A percentile compares a stretch with the other conserved stretches of the same genome.
phyloP scores from a whole-genome alignment of 53 echinoderm and acorn worm species.

The Luidia sarsii region DNA sequence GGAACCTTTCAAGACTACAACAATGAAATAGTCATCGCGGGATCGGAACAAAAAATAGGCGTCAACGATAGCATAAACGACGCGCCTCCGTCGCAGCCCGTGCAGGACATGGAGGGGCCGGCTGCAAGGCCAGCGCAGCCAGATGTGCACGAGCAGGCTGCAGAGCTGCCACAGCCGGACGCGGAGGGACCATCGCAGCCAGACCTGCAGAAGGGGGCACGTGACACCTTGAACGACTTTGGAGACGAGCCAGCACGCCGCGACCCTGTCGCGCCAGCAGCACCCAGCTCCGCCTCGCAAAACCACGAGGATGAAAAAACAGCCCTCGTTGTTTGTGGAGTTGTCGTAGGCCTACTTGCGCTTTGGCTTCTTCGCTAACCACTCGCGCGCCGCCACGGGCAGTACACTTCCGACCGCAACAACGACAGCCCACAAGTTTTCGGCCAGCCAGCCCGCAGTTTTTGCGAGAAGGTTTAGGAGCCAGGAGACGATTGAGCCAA shows the following conservation, averaged over 20 bases:
- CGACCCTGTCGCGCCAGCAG: neutral
- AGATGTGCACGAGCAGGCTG: neutral
- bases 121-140: too few species aligned
- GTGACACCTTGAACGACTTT: neutral
- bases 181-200: neutral
- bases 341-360: too few species aligned
- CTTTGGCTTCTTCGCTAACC: too few species aligned
- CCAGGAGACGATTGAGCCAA: too few species aligned
- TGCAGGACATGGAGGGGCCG: too few species aligned
- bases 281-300: neutral
- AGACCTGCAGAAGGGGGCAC: too few species aligned
- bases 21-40: slow-evolving; percentile 31
- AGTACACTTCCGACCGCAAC: slow-evolving; percentile 6
- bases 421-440: slow-evolving; percentile 3
- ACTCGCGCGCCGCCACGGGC: too few species aligned
- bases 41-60: neutral
- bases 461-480: too few species aligned
- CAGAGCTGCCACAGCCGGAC: neutral
- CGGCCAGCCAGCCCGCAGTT: too few species aligned
- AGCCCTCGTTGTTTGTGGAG: slow-evolving; percentile 6
- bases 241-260: neutral
- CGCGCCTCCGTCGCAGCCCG: neutral
- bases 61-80: neutral
- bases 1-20: slow-evolving; percentile 38
- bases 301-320: neutral